Evolutionary conservation across 2,113 vertebrate species (phyloP).

Genomic region (Neopipo cinnamomea): DNA sequence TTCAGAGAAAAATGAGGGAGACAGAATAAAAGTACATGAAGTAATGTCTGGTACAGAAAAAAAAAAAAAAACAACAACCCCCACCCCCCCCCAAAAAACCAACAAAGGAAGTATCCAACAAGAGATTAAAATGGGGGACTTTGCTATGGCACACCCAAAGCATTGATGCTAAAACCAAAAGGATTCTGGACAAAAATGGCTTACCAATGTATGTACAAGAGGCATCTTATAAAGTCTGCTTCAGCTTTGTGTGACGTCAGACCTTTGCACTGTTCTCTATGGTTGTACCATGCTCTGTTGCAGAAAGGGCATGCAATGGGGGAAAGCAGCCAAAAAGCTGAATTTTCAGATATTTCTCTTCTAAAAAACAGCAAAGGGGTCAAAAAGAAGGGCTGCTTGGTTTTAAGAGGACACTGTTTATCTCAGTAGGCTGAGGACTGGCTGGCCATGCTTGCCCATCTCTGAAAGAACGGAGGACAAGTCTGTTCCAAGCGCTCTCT

Average conservation of each 20-base stretch:
- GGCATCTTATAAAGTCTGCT: not conserved
- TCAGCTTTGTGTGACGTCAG: not conserved
- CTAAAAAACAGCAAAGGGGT: not conserved
- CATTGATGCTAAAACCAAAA: not conserved
- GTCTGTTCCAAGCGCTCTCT: not conserved
- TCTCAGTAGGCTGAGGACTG: not conserved
- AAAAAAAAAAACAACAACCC: not conserved
- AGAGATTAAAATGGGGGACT: not conserved
- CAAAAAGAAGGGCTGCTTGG: not conserved
- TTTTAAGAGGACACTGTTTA: not conserved
- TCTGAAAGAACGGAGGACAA: not conserved
- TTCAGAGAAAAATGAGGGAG: constrained; percentile 22
- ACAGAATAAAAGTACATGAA: not conserved
- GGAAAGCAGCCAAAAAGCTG: not conserved
- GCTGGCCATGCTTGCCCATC: not conserved
- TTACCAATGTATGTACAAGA: not conserved
- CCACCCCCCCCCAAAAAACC: no score
- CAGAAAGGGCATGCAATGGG: not conserved
- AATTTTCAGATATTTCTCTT: not conserved
- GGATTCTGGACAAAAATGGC: not conserved
- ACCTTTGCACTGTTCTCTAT: not conserved
- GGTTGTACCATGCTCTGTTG: not conserved
- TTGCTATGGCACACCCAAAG: not conserved
- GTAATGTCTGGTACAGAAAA: not conserved
- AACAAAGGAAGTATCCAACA: not conserved